Evolutionary conservation across 37 sponge, comb jelly and placozoan genomes (phyloP).

Genomic region (Hormiphora californensis): DNA sequence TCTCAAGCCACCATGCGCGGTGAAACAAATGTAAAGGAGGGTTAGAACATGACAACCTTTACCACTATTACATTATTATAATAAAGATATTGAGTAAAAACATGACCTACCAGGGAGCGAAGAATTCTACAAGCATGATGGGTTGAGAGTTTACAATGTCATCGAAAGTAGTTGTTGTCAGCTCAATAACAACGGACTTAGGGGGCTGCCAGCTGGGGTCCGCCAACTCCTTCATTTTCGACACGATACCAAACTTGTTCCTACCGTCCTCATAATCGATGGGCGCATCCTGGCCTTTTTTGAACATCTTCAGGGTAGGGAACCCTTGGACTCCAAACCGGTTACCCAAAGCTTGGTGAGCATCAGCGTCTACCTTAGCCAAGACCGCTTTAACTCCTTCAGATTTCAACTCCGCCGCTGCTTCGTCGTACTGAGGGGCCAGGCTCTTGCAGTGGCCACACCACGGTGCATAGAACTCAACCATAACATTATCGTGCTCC

Average conservation of each 20-base stretch:
- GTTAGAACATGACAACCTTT: too few species aligned
- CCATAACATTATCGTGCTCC: slow-evolving; percentile 59
- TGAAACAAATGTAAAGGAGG: too few species aligned
- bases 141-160: slow-evolving; percentile 58
- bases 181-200: slow-evolving; percentile 61
- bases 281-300: slow-evolving; percentile 58
- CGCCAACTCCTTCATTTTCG: slow-evolving; percentile 60
- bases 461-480: slow-evolving; percentile 86
- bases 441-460: slow-evolving; percentile 76
- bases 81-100: background rate
- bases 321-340: slow-evolving; percentile 60
- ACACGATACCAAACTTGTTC: slow-evolving; percentile 58
- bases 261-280: slow-evolving; percentile 63
- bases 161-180: slow-evolving; percentile 73
- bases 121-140: slow-evolving; percentile 83
- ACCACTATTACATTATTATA: too few species aligned
- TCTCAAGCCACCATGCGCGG: too few species aligned
- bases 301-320: slow-evolving; percentile 66
- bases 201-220: slow-evolving; percentile 66
- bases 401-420: slow-evolving; percentile 58
- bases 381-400: slow-evolving; percentile 55
- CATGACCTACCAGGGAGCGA: slow-evolving; percentile 73
- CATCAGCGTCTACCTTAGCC: slow-evolving; percentile 72
- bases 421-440: slow-evolving; percentile 67
- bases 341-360: slow-evolving; percentile 49